phyloP scores from a whole-genome alignment of 2,888 invertebrate species.

The Schrankia costaestrigalis region DNA sequence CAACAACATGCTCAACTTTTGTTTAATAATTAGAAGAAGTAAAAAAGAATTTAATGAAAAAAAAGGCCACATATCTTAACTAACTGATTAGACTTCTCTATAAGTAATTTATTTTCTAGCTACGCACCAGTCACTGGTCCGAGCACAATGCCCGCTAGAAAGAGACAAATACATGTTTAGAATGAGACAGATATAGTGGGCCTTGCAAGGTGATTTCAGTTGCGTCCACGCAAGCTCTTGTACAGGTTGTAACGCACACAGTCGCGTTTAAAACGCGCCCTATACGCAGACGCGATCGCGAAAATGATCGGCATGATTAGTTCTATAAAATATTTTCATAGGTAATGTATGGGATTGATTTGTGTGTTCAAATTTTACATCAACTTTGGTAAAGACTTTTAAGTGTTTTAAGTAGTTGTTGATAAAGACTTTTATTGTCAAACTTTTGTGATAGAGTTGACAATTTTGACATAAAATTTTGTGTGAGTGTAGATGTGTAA shows the following conservation, averaged over 20 bases:
- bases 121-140: conserved; percentile 51
- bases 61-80: conserved; percentile 76
- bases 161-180: conserved; percentile 50
- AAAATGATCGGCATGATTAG: conserved; percentile 46
- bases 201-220: conserved; percentile 81
- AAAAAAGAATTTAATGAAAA: conserved; percentile 29
- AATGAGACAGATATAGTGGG: conserved; percentile 69
- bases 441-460: conserved; percentile 31
- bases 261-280: conserved; percentile 43
- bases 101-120: conserved; percentile 78
- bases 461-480: conserved; percentile 32
- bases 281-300: conserved; percentile 50
- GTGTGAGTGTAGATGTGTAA: conserved; percentile 31
- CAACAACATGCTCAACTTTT: too few species aligned
- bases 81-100: conserved; percentile 79
- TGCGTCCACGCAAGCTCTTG: conserved; percentile 75
- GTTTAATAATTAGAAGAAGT: too few species aligned
- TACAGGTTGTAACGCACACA: conserved; percentile 73
- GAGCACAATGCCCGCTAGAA: conserved; percentile 78
- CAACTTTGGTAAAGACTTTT: conserved; percentile 3
- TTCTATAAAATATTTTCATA: conserved; percentile 24
- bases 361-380: conserved; percentile 21
- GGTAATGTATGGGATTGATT: conserved; percentile 29
- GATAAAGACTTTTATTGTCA: conserved; percentile 27
- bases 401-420: conserved; percentile 10